Conservation (phyloP, 2,113 vertebrate species). For the Lamprologus speciosus region DNA sequence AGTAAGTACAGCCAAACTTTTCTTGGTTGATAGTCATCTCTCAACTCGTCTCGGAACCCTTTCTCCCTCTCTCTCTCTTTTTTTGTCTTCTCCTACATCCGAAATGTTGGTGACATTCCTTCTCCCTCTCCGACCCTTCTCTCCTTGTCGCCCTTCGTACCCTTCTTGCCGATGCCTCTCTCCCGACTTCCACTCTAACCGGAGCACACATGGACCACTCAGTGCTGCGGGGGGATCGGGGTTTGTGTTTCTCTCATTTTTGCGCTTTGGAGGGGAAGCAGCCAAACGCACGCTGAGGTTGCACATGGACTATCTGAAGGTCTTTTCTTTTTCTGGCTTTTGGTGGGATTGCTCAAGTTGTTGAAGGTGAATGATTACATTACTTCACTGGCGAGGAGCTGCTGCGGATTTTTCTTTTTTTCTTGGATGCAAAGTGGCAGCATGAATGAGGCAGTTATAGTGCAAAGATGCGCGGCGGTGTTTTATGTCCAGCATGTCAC, state of each 20-base stretch:
- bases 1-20: constrained; percentile 61
- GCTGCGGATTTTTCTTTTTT: neutral
- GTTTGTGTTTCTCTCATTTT: neutral
- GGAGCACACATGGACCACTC: neutral
- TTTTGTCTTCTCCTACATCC: neutral
- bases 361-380: neutral
- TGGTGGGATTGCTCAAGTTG: constrained; percentile 8
- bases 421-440: neutral
- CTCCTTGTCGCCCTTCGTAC: neutral
- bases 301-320: neutral
- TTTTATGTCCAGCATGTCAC: neutral
- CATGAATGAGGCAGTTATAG: neutral
- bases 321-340: neutral
- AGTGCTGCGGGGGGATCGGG: neutral
- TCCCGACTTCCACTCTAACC: neutral
- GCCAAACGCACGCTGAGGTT: neutral
- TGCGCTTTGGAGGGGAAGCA: neutral
- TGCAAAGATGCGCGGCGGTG: neutral
- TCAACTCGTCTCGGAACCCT: neutral
- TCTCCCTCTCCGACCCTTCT: neutral
- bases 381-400: neutral
- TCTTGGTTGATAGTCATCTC: neutral
- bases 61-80: neutral
- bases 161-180: neutral
- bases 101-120: constrained; percentile 17